Evolutionary conservation across 2,888 invertebrate species (phyloP), one percentile per base, ranked within the genome.

Genomic region (Micropterix aruncella): DNA sequence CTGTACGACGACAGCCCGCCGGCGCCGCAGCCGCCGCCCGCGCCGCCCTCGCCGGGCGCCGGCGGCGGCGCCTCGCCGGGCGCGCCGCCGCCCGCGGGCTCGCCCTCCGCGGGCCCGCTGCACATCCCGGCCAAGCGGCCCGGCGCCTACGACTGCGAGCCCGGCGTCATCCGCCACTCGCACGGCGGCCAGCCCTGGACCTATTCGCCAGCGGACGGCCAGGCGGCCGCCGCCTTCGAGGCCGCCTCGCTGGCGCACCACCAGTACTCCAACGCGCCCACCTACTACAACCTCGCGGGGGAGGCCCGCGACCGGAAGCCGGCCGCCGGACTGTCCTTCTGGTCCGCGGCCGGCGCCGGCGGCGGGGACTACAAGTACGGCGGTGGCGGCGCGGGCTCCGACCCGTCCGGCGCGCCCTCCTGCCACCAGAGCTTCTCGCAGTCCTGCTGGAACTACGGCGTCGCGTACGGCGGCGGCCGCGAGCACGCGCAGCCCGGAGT

Each of bases 111-210:
- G 48, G 87, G 86, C 50, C 83, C 84, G 47, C 74, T 91, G 51
- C 90, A 91, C 73, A 90, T 91, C 67, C 91, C 90, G 52, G 90
- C 90, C 58, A 90, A 91, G 67, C 75, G 89, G 59, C 67, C 74
- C 46, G 64, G 56, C 50, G 73, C 66, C 54, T 82, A 72, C 60
- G 70, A 73, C 52, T 73, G 74, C 47, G 77, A 76, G 57, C 76
- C 79, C 43, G 80, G 84, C 40, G 86, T 86, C 57, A 85, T 85
- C 57, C 71, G 85, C 52, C 84, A 85, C 67, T 79, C 83, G 54
- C 81, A 80, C 53, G 66, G 62, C 49, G 63, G 64, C 53, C 78
- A 74, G 53, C 72, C 79, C 48, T 84, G 84, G 84, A 80, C 78
- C 56, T 84, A 83, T 62, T 80, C 81, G 19, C 81, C 82, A 1